phyloP scores from a whole-genome alignment of 2,113 vertebrate species.

The Notechis scutatus region DNA sequence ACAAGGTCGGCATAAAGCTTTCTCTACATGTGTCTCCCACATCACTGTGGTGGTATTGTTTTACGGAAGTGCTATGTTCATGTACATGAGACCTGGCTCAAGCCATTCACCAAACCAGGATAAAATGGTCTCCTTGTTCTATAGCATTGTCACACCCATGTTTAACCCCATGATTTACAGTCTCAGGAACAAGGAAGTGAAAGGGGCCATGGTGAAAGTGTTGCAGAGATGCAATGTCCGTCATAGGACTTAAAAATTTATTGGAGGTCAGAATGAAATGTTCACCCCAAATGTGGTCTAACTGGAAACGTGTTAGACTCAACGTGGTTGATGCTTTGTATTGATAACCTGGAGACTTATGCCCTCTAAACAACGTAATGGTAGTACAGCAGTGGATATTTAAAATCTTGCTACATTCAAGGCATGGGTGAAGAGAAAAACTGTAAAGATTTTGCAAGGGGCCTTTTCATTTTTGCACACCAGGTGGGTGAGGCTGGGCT shows the following conservation, averaged over 20 bases:
- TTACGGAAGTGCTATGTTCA: conserved; percentile 45
- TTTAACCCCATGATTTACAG: conserved; percentile 48
- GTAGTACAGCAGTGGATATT: background rate
- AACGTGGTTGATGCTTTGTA: background rate
- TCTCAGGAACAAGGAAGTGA: conserved; percentile 16
- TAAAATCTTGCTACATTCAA: background rate
- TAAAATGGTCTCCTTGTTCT: conserved; percentile 44
- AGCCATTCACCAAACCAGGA: conserved; percentile 35
- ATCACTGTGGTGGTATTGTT: conserved; percentile 44
- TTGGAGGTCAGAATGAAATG: background rate
- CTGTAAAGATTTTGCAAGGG: background rate
- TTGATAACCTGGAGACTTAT: background rate
- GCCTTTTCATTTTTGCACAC: background rate
- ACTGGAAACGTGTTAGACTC: background rate
- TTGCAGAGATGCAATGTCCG: background rate
- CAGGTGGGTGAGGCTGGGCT: background rate
- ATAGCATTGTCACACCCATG: conserved; percentile 43
- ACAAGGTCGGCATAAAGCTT: background rate
- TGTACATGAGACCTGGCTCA: conserved; percentile 49
- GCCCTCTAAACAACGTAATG: background rate
- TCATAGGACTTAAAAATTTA: background rate
- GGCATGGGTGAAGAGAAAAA: background rate
- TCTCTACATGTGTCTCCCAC: conserved; percentile 19
- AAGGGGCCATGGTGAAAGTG: conserved; percentile 24
- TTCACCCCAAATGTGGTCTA: background rate